Evolutionary conservation across 2,888 invertebrate species (phyloP).

Genomic region (Microchrysa polita): DNA sequence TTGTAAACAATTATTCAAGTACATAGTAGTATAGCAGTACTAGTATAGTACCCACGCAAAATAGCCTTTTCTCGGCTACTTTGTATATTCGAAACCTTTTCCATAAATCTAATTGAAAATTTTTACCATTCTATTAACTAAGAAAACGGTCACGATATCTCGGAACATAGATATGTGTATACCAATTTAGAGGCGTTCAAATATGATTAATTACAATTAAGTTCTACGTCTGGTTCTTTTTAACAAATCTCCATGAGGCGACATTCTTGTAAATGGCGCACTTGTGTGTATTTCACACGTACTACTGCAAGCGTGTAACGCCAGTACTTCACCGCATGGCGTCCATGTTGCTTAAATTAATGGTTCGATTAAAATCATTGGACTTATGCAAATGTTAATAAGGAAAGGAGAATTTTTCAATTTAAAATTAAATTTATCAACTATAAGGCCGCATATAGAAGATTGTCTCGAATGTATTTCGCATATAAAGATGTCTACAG

Average conservation of each 20-base stretch:
- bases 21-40: no score
- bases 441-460: no score
- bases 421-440: conserved; percentile 19
- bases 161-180: not conserved
- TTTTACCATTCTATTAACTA: not conserved
- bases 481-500: no score
- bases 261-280: not conserved
- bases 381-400: conserved; percentile 17
- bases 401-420: conserved; percentile 21
- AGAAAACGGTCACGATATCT: not conserved
- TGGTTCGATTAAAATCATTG: conserved; percentile 12
- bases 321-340: not conserved
- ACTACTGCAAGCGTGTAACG: not conserved
- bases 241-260: not conserved
- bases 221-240: not conserved
- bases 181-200: not conserved
- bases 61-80: no score
- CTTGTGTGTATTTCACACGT: not conserved
- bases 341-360: conserved; percentile 14
- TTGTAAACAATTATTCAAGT: no score
- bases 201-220: not conserved
- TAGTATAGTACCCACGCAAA: no score
- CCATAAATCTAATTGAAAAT: not conserved
- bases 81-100: no score
- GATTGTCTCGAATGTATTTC: no score